Base-by-base conservation (phyloP, 1,140 invertebrate species). In the Zaprionus nigranus region DNA sequence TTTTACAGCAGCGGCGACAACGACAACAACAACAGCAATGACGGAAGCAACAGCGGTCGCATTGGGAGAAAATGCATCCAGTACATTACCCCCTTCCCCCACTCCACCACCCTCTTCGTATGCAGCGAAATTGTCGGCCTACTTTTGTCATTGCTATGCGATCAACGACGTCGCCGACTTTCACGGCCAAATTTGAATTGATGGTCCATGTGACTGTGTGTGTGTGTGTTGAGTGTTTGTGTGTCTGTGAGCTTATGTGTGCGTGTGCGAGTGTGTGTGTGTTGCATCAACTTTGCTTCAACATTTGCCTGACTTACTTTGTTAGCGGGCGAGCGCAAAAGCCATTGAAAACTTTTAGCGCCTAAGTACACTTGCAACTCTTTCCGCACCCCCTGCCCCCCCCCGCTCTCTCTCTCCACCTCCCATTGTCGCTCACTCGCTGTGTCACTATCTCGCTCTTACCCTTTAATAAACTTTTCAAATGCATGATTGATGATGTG, bases 401-500 rank as follows among this genome's bases (percentile, higher is more conserved):
- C 34, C 13, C 36, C 24, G 26, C 67, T 28, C 28, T 4, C 66
- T 12, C 20, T 12, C 17, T 2, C 13, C 17, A 11, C 13, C 22
- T 13, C 15, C 2, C 2, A n/a, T n/a, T 5, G 17, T 2, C n/a
- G 12, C 13, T 12, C 26, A 6, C 24, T n/a, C 66, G 2, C 20
- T 59, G 51, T 53, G 38, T 46, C 15, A 17, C 38, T 51, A 40
- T 57, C 13, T 66, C 17, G 20, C 15, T 57, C 5, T 57, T 40
- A 40, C 65, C 17, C 77, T 79, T 81, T 79, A 88, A 88, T 87
- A 88, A 87, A 87, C 84, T 88, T 88, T 88, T 84, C 81, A 88
- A 88, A 84, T 88, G 78, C 81, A 88, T 88, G 84, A 88, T 88
- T 88, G 85, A 88, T 88, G 84, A 84, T 88, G 81, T 90, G 75